Conservation (phyloP, 2,888 invertebrate genomes). For the Nephrotoma guestfalica region DNA sequence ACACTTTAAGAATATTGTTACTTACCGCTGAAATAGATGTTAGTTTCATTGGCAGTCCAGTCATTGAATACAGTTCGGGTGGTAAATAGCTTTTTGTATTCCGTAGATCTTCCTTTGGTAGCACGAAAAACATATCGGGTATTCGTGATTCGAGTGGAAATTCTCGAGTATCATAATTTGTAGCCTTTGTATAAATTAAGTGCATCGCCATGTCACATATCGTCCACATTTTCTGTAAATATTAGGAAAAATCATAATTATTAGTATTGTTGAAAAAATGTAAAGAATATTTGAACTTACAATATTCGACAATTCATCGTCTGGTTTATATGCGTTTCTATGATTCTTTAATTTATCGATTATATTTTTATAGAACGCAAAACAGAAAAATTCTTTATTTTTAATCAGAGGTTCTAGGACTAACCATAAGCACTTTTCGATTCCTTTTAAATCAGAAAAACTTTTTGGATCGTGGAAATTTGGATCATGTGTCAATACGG, state of each 20-base stretch:
- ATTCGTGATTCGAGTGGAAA: conserved; percentile 74
- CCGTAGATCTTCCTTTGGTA: conserved; percentile 52
- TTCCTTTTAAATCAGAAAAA: conserved; percentile 54
- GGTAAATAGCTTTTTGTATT: conserved; percentile 73
- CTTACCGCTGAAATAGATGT: not conserved
- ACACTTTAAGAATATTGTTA: not conserved
- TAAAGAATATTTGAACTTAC: conserved; percentile 33
- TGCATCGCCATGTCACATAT: conserved; percentile 90
- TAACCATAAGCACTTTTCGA: conserved; percentile 85
- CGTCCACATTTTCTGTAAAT: conserved; percentile 82
- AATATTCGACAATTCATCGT: conserved; percentile 67
- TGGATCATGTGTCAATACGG: conserved; percentile 87
- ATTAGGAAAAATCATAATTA: conserved; percentile 1
- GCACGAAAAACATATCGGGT: conserved; percentile 81
- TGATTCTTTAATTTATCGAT: conserved; percentile 91
- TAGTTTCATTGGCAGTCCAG: not conserved
- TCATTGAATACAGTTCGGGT: conserved; percentile 36
- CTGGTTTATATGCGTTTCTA: conserved; percentile 73
- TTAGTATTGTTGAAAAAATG: too few relatives aligned
- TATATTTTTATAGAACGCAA: conserved; percentile 86
- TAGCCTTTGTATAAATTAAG: conserved; percentile 73
- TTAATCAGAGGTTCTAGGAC: conserved; percentile 86
- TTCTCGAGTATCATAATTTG: conserved; percentile 79
- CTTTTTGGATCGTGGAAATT: conserved; percentile 65
- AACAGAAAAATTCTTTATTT: conserved; percentile 87